Conservation (phyloP, 2,797 vertebrate genomes). For the Acanthurus lineatus region DNA sequence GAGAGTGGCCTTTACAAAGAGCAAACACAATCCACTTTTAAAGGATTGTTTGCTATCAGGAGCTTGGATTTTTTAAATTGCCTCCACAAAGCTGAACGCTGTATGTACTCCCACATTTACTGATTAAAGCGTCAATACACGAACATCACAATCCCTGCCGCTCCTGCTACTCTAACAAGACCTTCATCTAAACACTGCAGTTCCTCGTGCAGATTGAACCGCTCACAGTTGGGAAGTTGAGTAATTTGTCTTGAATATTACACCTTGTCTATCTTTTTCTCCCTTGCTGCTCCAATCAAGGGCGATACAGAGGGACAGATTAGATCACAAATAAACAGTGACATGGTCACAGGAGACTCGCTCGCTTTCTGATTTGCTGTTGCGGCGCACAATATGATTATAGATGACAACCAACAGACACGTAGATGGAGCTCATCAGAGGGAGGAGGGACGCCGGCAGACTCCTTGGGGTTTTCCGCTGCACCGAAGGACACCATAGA, state of each 20-base stretch:
- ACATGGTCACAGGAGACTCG: slow-evolving; percentile 67
- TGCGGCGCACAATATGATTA: slow-evolving; percentile 73
- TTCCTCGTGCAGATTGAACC: slow-evolving; percentile 51
- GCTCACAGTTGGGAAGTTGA: slow-evolving; percentile 62
- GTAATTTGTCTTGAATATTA: slow-evolving; percentile 78
- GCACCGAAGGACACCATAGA: slow-evolving; percentile 48
- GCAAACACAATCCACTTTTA: slow-evolving; percentile 22
- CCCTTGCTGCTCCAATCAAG: slow-evolving; percentile 70
- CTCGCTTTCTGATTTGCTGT: slow-evolving; percentile 47
- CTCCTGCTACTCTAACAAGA: slow-evolving; percentile 51
- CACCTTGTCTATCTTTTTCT: slow-evolving; percentile 67
- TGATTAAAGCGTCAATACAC: slow-evolving; percentile 63
- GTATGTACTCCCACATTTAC: slow-evolving; percentile 47
- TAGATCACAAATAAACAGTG: slow-evolving; percentile 79
- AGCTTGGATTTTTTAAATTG: slow-evolving; percentile 47
- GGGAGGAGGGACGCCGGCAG: slow-evolving; percentile 44
- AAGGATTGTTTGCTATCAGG: slow-evolving; percentile 39
- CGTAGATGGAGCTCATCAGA: slow-evolving; percentile 60
- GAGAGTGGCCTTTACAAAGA: slow-evolving; percentile 46
- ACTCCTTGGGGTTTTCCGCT: slow-evolving; percentile 42
- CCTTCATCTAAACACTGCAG: slow-evolving; percentile 49
- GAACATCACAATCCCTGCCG: slow-evolving; percentile 20
- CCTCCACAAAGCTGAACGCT: slow-evolving; percentile 39
- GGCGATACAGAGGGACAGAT: slow-evolving; percentile 75
- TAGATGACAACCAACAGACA: slow-evolving; percentile 71